Base-by-base conservation (phyloP, 37 sponge, comb jelly and placozoan species). In the Corticium candelabrum region DNA sequence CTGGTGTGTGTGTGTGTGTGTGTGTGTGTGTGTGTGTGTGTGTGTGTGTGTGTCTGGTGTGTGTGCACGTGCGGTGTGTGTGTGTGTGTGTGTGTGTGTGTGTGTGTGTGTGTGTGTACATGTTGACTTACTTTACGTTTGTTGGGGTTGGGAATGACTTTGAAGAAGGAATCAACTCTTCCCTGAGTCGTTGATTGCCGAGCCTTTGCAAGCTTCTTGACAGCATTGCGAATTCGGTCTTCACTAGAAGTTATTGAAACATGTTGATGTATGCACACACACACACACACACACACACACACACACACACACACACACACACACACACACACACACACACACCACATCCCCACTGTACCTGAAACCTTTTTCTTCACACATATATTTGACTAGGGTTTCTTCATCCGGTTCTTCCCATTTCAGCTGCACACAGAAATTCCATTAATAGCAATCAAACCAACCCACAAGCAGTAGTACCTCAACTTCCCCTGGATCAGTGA, bases 161-260 rank as follows among this genome's bases (percentile, higher is more conserved):
- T 98, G 82, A 98, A 98, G 86, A 98, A 98, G 27, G 82, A 81
- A 77, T 98, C 99, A 74, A 98, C 57, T 67, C 99, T 43, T 7
- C 93, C 95, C 69, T 98, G 99, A 40, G 93, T 98, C 0, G 95
- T 78, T 38, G 83, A 84, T 57, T 87, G 79, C 67, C 80, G 87
- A 76, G 88, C 83, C 62, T 91, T 94, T 7, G 69, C 30, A 1
- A 98, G 80, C 37, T 89, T 93, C 76, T 87, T 90, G 2, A 84
- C 83, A 37, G 90, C 99, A 84, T 85, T 90, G 31, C 90, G 72
- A 68, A 98, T 83, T 50, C 99, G 67, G 29, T 98, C 99, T 77
- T 94, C 94, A 82, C 93, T 93, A 40, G 41, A 27, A n/a, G 37
- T 34, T 34, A 82, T 27, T 33, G 34, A 62, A 2, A 34, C 3